A percentile compares a stretch with the other conserved stretches of the same genome.
These are phyloP conservation scores for Cnemophilus loriae DNA, from an alignment of 2,113 vertebrate genomes.

Conservation along the genomic window DNA sequence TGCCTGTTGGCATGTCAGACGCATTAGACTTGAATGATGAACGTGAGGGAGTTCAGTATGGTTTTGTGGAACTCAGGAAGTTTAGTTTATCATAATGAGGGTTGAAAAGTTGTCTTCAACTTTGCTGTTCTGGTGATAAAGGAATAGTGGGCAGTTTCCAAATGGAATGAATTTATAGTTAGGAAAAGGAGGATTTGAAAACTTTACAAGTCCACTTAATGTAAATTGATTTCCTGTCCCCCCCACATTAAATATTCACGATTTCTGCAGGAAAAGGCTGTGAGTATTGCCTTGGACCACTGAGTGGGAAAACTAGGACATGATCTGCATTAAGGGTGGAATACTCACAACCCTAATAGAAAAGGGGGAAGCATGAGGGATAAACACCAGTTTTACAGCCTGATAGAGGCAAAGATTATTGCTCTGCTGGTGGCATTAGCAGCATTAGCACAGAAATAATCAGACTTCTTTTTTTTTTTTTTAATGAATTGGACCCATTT, in stretches of 20 bases:
- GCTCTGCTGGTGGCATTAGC: background rate
- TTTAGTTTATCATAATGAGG: background rate
- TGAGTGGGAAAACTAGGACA: background rate
- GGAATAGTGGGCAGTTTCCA: background rate
- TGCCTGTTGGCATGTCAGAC: background rate
- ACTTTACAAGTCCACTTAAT: background rate
- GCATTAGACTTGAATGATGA: background rate
- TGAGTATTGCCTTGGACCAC: background rate
- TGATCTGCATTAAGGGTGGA: background rate
- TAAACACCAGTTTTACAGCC: background rate
- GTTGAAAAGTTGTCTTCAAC: background rate
- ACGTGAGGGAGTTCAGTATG: background rate
- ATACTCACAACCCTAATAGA: background rate
- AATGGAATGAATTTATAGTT: background rate
- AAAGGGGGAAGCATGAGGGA: background rate
- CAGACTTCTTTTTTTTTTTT: too few relatives aligned
- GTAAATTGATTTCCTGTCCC: background rate
- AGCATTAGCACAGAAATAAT: background rate
- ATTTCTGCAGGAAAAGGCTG: background rate
- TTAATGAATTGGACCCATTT: background rate
- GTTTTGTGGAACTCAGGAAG: background rate
- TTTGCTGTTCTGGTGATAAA: background rate
- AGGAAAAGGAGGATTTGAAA: background rate
- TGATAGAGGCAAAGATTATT: background rate
- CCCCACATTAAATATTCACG: background rate